Percentiles rank a stretch among this genome's conserved stretches.
phyloP scores from a whole-genome alignment of 2,888 invertebrate species.

The Ornithoptera priamus region DNA sequence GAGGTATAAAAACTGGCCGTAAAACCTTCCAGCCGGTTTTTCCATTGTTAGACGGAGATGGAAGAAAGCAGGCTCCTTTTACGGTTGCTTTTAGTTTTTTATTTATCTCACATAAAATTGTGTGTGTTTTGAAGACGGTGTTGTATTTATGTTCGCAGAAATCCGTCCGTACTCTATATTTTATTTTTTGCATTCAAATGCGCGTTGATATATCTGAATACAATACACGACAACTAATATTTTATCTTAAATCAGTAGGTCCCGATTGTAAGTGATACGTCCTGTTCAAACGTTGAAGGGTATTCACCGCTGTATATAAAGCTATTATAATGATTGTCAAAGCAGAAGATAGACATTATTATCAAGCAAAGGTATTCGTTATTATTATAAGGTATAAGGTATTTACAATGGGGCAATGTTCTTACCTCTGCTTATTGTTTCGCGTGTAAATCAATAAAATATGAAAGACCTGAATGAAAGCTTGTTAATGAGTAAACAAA shows the following conservation, averaged over 20 bases:
- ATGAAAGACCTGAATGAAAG: no score
- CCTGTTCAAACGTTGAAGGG: not conserved
- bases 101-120: slow-evolving; percentile 11
- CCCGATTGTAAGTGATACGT: not conserved
- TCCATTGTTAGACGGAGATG: slow-evolving; percentile 7
- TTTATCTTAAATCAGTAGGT: not conserved
- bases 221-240: not conserved
- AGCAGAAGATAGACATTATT: no score
- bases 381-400: no score
- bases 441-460: no score
- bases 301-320: not conserved
- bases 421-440: no score
- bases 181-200: no score
- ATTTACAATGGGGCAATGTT: no score
- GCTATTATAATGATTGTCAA: no score
- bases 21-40: slow-evolving; percentile 6
- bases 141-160: not conserved
- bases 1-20: slow-evolving; percentile 9
- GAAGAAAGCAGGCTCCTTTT: slow-evolving; percentile 12
- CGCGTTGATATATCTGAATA: no score
- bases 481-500: no score
- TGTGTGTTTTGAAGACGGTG: not conserved
- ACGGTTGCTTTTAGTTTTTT: slow-evolving; percentile 10
- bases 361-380: no score
- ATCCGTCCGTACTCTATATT: not conserved